phyloP scores from a whole-genome alignment of 2,888 invertebrate genomes.

The Oligia fasciuncula region DNA sequence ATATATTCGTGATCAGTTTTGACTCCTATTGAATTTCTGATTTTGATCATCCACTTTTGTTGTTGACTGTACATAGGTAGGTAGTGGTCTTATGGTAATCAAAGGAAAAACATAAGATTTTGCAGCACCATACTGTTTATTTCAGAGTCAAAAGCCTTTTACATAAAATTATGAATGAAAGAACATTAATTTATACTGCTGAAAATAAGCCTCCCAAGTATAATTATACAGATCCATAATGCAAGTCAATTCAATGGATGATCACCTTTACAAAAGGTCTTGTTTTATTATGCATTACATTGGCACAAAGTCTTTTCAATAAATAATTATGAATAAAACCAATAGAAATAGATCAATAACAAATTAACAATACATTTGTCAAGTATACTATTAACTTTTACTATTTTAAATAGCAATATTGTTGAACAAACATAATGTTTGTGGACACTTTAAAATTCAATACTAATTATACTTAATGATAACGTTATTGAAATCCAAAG shows the following conservation, averaged over 20 bases:
- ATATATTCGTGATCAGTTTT: too few relatives aligned
- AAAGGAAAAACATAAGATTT: conserved; percentile 8
- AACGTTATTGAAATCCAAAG: conserved; percentile 17
- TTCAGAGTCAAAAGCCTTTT: conserved; percentile 31
- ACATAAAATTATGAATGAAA: conserved; percentile 35
- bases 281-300: conserved; percentile 54
- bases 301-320: conserved; percentile 41
- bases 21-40: too few relatives aligned
- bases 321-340: conserved; percentile 28
- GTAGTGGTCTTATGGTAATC: neutral
- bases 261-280: conserved; percentile 46
- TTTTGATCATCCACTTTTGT: too few relatives aligned
- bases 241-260: conserved; percentile 43
- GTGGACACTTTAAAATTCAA: conserved; percentile 11
- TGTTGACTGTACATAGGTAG: too few relatives aligned
- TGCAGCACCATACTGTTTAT: conserved; percentile 54
- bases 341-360: conserved; percentile 26
- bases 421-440: conserved; percentile 5
- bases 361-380: conserved; percentile 14
- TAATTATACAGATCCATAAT: conserved; percentile 36
- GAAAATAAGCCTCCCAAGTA: conserved; percentile 26
- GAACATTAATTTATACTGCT: conserved; percentile 13
- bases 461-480: neutral
- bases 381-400: neutral
- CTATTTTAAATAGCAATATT: conserved; percentile 8